Conservation (phyloP, 2,113 vertebrate species). For the Papio anubis region DNA sequence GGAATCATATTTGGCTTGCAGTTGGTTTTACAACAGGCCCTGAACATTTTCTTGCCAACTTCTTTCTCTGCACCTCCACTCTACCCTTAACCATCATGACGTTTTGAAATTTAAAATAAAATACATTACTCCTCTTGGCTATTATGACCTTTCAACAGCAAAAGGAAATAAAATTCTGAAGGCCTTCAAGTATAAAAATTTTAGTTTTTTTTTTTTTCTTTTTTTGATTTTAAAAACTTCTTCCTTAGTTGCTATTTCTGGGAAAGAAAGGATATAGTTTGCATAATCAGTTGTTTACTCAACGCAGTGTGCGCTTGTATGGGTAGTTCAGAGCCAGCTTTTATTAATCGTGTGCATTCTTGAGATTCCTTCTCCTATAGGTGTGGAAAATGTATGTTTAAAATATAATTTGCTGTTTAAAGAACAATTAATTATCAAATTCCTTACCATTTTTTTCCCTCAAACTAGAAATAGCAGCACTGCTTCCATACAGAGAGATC, state of each 20-base stretch:
- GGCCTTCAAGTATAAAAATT: neutral
- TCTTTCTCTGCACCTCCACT: neutral
- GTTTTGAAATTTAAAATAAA: conserved; percentile 57
- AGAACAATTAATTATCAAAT: conserved; percentile 60
- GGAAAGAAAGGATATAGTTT: neutral
- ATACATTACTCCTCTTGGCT: neutral
- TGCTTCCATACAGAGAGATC: conserved; percentile 57
- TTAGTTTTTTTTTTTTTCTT: neutral
- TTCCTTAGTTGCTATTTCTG: neutral
- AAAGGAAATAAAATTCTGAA: conserved; percentile 44
- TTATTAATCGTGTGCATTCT: conserved; percentile 73
- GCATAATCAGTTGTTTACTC: conserved; percentile 17
- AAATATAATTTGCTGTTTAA: conserved; percentile 61
- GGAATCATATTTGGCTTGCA: conserved; percentile 83
- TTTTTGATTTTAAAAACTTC: neutral
- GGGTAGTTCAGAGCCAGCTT: neutral
- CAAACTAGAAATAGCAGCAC: conserved; percentile 49
- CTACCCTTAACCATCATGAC: conserved; percentile 24
- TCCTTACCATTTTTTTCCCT: conserved; percentile 19
- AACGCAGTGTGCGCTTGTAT: neutral
- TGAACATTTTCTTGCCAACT: conserved; percentile 79
- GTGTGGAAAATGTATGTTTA: conserved; percentile 72
- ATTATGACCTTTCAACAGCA: conserved; percentile 48
- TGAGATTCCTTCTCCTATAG: conserved; percentile 75
- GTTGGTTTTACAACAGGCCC: conserved; percentile 83